Conservation (phyloP, 2,797 vertebrate species). For the Mallotus villosus region DNA sequence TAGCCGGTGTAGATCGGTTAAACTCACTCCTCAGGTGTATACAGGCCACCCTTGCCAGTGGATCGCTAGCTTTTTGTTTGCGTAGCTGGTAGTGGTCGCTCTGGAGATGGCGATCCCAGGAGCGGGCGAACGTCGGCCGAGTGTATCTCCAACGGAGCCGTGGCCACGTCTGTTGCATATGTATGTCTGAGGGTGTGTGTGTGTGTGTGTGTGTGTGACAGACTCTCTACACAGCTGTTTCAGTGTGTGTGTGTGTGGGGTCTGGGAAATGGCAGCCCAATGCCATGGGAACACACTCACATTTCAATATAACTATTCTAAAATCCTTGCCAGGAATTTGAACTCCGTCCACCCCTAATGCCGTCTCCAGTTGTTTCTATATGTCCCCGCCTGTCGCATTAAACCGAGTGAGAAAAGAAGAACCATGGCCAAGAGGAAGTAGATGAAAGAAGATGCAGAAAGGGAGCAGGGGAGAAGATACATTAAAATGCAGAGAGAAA, state of each 20-base stretch:
- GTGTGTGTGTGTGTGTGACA: constrained; percentile 24
- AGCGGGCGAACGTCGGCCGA: no score
- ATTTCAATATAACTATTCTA: constrained; percentile 32
- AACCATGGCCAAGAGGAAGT: constrained; percentile 36
- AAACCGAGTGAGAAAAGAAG: constrained; percentile 2
- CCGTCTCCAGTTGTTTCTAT: constrained; percentile 32
- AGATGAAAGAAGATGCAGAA: constrained; percentile 24
- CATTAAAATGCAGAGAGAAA: not conserved
- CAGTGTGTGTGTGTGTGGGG: constrained; percentile 16
- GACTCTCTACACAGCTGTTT: constrained; percentile 60
- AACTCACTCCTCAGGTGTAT: no score
- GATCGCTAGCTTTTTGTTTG: no score
- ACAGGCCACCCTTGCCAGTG: no score
- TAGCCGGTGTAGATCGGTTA: no score
- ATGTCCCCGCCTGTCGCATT: constrained; percentile 8
- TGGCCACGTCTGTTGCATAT: constrained; percentile 23
- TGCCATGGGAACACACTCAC: not conserved
- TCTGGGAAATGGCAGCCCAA: not conserved
- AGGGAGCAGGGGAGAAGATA: not conserved
- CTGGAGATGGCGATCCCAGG: no score
- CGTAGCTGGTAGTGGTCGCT: no score
- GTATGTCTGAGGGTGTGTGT: not conserved
- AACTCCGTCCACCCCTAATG: not conserved
- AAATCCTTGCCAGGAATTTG: constrained; percentile 19
- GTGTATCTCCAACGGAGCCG: not conserved